Conservation (phyloP, 2,113 vertebrate genomes). For the Helogale parvula region DNA sequence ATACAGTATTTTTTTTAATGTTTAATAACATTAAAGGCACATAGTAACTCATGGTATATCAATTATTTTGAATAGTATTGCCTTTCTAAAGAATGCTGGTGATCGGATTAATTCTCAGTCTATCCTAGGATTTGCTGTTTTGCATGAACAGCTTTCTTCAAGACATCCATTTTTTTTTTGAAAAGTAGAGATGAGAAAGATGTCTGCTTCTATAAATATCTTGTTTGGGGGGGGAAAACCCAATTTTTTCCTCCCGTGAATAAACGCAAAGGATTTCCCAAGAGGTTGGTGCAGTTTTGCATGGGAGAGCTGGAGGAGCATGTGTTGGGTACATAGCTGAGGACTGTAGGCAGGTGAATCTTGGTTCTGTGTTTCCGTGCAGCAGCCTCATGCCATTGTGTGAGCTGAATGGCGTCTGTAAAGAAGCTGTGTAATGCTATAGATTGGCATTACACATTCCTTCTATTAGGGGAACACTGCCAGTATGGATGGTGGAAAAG, state of each 20-base stretch:
- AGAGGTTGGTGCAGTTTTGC: neutral
- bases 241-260: neutral
- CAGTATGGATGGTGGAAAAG: neutral
- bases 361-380: neutral
- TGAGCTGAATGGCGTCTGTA: neutral
- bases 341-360: neutral
- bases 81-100: neutral
- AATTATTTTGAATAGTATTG: neutral
- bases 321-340: neutral
- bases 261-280: conserved; percentile 2
- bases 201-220: neutral
- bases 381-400: neutral
- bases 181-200: neutral
- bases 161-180: neutral
- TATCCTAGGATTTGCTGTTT: conserved; percentile 29
- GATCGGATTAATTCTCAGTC: conserved; percentile 3
- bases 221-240: neutral
- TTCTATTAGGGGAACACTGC: neutral
- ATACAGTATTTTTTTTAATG: neutral
- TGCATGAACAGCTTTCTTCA: neutral
- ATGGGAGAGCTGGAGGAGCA: too few species aligned
- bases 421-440: neutral
- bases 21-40: neutral
- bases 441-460: neutral
- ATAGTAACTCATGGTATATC: neutral